Evolutionary conservation across 2,113 vertebrate species (phyloP).

Genomic region (Ammodramus savannarum): DNA sequence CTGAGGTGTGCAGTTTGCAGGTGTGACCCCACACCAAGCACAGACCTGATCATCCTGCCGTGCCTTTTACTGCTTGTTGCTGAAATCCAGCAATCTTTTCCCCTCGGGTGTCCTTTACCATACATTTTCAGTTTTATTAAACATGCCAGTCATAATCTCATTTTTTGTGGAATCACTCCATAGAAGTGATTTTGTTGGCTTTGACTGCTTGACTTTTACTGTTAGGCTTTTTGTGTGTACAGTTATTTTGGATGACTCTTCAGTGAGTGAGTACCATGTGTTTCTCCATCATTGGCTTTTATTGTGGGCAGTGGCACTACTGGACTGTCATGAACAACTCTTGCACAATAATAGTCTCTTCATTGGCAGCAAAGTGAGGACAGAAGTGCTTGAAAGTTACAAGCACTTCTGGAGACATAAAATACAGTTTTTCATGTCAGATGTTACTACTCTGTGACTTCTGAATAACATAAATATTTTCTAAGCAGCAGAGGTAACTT

Average conservation of each 20-base stretch:
- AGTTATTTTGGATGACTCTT: not conserved
- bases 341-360: not conserved
- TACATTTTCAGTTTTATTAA: not conserved
- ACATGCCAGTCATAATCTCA: not conserved
- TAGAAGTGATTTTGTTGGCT: not conserved
- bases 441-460: not conserved
- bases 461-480: not conserved
- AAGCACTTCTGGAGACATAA: not conserved
- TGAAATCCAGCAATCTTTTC: not conserved
- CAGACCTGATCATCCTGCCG: rapidly evolving
- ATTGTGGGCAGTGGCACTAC: not conserved
- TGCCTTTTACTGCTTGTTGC: not conserved
- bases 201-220: not conserved
- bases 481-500: not conserved
- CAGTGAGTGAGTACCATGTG: rapidly evolving
- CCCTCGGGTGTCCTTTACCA: not conserved
- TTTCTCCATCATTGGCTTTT: not conserved
- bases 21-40: not conserved
- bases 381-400: not conserved
- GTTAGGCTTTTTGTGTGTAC: not conserved
- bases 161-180: too few species aligned
- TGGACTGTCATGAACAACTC: not conserved
- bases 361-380: not conserved
- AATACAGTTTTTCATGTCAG: not conserved
- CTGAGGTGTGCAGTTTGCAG: not conserved